Conservation (phyloP, 2,113 vertebrate species). For the chimpanzee (Pan troglodytes) region DNA sequence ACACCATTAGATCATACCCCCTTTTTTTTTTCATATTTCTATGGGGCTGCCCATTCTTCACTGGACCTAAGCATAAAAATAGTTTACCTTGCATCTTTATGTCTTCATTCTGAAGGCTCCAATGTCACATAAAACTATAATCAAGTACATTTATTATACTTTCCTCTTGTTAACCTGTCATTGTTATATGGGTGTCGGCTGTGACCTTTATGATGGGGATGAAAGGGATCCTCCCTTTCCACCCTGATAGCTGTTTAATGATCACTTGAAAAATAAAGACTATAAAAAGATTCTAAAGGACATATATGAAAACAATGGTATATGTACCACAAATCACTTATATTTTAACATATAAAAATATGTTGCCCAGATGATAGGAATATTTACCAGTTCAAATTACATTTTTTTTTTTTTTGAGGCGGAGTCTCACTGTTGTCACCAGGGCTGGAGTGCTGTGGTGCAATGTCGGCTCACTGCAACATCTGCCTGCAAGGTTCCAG, state of each 20-base stretch:
- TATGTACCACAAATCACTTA: background rate
- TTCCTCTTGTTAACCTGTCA: background rate
- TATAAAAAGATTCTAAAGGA: background rate
- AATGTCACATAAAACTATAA: background rate
- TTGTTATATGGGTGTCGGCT: background rate
- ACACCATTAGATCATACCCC: background rate
- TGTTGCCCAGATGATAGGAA: background rate
- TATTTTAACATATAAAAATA: background rate
- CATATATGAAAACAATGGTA: background rate
- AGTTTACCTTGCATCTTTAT: background rate
- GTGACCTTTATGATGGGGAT: background rate
- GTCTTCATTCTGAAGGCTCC: background rate
- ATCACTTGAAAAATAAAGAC: conserved; percentile 23
- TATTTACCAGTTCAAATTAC: background rate
- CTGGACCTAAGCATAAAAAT: background rate
- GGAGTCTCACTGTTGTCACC: too few species aligned
- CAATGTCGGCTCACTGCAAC: too few species aligned
- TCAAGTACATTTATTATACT: background rate
- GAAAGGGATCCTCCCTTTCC: background rate
- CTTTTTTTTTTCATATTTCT: background rate
- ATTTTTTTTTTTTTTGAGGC: too few species aligned
- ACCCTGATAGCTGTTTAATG: background rate
- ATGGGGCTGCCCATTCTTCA: background rate
- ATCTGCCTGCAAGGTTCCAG: accelerated
- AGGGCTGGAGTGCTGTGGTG: too few species aligned